Conservation (phyloP, 2,888 invertebrate genomes). For the Ochlodes sylvanus region DNA sequence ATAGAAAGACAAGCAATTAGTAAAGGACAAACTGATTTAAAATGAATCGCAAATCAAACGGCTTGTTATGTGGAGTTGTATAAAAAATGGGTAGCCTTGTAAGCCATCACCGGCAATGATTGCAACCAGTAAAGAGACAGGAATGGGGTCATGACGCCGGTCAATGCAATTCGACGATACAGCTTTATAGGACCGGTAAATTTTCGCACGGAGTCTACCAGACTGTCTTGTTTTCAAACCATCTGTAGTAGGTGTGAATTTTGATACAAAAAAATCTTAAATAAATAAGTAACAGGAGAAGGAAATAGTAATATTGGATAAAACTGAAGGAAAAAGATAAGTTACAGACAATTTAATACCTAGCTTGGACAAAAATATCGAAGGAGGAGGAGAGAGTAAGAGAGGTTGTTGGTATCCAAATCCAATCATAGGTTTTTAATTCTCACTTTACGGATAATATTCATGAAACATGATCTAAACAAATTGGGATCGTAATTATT, state of each 20-base stretch:
- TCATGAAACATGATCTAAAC: not conserved
- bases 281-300: too few species aligned
- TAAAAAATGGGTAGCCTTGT: slow-evolving; percentile 45
- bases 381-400: too few species aligned
- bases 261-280: too few species aligned
- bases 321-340: too few species aligned
- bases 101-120: slow-evolving; percentile 58
- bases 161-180: slow-evolving; percentile 60
- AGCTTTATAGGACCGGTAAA: slow-evolving; percentile 37
- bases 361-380: too few species aligned
- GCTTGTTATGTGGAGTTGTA: slow-evolving; percentile 9
- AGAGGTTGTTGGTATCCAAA: too few species aligned
- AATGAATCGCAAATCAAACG: slow-evolving; percentile 16
- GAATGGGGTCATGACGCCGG: slow-evolving; percentile 76
- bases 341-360: too few species aligned
- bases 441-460: too few species aligned
- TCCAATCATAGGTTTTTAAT: too few species aligned
- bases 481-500: slow-evolving; percentile 13
- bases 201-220: slow-evolving; percentile 10
- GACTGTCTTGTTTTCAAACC: slow-evolving; percentile 11
- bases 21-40: not conserved
- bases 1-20: too few species aligned
- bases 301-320: too few species aligned
- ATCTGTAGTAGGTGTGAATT: not conserved
- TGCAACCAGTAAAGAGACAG: slow-evolving; percentile 67